These are phyloP conservation scores for Synodontis membranacea DNA, from an alignment of 2,113 vertebrate species.

Conservation along the genomic window DNA sequence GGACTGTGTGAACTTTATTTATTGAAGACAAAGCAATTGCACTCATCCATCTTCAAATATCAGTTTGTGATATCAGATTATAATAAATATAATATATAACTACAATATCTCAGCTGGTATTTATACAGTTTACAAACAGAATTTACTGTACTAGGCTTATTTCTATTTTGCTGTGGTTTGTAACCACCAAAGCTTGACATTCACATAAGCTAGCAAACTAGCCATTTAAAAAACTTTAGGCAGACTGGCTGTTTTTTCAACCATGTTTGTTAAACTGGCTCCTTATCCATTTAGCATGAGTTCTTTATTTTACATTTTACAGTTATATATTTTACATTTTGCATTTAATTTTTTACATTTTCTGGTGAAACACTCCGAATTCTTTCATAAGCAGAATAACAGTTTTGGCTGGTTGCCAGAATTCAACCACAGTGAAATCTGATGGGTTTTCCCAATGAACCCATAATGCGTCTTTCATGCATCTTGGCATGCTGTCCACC, in stretches of 20 bases:
- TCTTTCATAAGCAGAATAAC: too few species aligned
- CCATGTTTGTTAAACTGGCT: background rate
- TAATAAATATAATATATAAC: background rate
- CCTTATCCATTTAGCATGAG: background rate
- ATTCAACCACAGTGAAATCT: background rate
- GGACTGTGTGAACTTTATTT: slow-evolving; percentile 52
- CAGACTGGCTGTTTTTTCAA: too few species aligned
- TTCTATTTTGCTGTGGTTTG: background rate
- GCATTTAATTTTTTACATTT: too few species aligned
- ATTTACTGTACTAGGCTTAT: background rate
- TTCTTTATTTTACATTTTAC: too few species aligned
- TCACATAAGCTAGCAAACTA: too few species aligned
- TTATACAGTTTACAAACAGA: background rate
- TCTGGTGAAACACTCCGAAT: too few species aligned
- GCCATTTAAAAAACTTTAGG: background rate
- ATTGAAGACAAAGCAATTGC: slow-evolving; percentile 45
- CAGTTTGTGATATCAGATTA: slow-evolving; percentile 36
- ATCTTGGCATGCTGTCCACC: too few species aligned
- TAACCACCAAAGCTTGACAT: background rate
- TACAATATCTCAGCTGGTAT: background rate
- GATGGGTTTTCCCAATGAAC: too few species aligned
- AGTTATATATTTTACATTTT: too few species aligned
- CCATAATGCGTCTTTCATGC: too few species aligned
- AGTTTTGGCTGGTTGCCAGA: background rate
- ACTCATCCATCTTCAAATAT: slow-evolving; percentile 54